These are phyloP conservation scores for Troides oblongomaculatus DNA, from an alignment of 2,888 invertebrate species.

Conservation along the genomic window DNA sequence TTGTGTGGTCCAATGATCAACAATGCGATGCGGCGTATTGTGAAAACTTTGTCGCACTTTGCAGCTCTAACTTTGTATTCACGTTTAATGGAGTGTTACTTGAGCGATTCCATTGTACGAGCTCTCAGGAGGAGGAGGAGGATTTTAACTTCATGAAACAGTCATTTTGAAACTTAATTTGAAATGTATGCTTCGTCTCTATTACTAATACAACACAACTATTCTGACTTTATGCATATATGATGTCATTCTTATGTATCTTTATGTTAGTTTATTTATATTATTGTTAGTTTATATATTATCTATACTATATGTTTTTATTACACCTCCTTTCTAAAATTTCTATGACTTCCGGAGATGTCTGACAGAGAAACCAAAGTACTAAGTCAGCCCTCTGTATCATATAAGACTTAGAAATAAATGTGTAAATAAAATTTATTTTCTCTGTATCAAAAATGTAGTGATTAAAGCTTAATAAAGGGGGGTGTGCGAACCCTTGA, in stretches of 20 bases:
- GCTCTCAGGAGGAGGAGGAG: background rate
- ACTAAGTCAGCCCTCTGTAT: no score
- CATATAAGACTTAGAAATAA: no score
- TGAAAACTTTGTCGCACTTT: constrained; percentile 32
- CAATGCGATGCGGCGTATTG: constrained; percentile 44
- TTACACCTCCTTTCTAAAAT: no score
- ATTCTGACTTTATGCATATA: no score
- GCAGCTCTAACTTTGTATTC: constrained; percentile 36
- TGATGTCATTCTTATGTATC: no score
- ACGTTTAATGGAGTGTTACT: constrained; percentile 36
- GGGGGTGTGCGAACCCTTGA: constrained; percentile 22
- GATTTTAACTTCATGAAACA: background rate
- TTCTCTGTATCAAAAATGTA: background rate
- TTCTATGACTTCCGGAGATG: no score
- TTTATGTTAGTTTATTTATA: no score
- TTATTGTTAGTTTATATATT: no score
- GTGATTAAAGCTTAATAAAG: background rate
- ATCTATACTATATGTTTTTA: no score
- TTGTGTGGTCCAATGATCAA: constrained; percentile 48
- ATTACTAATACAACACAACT: no score
- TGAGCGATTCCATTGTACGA: constrained; percentile 33
- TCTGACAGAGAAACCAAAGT: no score
- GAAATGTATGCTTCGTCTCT: no score
- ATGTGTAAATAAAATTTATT: background rate
- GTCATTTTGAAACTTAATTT: background rate